phyloP scores from a whole-genome alignment of 1,140 invertebrate genomes.

The Temnothorax curvispinosus region DNA sequence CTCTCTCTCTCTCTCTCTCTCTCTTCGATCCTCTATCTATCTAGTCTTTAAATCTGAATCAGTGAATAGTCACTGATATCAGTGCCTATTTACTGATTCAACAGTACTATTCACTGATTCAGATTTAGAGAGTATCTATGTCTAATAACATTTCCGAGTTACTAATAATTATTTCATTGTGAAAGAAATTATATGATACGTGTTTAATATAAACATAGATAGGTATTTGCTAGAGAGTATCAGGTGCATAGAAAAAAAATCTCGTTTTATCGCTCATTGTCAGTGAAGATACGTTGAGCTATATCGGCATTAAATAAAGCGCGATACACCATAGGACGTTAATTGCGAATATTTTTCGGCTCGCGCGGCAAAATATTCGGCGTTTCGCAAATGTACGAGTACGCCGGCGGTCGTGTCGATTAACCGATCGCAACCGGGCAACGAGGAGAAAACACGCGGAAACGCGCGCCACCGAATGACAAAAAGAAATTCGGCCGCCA shows the following conservation, averaged over 20 bases:
- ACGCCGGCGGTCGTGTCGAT: slow-evolving; percentile 5
- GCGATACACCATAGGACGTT: not conserved
- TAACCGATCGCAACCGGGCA: not conserved
- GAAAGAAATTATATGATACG: not conserved
- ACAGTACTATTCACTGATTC: too few species aligned
- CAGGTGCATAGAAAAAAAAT: not conserved
- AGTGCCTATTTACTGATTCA: too few species aligned
- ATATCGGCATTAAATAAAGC: not conserved
- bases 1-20: not conserved
- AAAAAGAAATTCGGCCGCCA: slow-evolving; percentile 62
- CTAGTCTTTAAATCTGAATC: too few species aligned
- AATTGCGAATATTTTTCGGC: slow-evolving; percentile 60
- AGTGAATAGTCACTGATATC: too few species aligned
- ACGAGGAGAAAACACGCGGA: not conserved
- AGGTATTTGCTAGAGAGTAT: not conserved
- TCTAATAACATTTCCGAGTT: not conserved
- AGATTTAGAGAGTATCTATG: too few species aligned
- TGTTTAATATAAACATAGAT: not conserved
- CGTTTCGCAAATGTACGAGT: slow-evolving; percentile 15
- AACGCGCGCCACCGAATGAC: slow-evolving; percentile 14
- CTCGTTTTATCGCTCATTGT: not conserved
- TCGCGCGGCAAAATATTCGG: slow-evolving; percentile 55
- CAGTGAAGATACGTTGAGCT: slow-evolving; percentile 20
- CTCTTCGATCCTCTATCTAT: too few species aligned
- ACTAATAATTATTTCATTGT: not conserved